These are phyloP conservation scores for Oncorhynchus clarkii DNA, from an alignment of 2,113 vertebrate species.

Conservation along the genomic window DNA sequence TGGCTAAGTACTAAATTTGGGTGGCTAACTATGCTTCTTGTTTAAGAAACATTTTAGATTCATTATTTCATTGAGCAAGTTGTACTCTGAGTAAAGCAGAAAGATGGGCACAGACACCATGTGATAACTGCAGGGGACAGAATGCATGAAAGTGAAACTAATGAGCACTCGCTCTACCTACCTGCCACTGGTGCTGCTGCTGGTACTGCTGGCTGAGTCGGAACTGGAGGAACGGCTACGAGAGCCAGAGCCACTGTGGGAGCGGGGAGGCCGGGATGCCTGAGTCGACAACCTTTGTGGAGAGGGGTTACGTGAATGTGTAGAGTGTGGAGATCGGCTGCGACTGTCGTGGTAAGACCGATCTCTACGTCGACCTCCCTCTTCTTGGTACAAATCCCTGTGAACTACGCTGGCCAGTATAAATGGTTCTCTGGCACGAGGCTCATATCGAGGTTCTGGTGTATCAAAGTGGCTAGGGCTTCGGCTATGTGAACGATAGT, in stretches of 20 bases:
- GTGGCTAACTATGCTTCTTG: no score
- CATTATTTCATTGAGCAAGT: no score
- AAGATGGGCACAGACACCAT: background rate
- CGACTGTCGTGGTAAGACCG: constrained; percentile 92
- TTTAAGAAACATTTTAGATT: no score
- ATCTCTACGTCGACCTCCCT: constrained; percentile 87
- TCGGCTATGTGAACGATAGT: constrained; percentile 94
- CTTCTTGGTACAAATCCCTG: constrained; percentile 96
- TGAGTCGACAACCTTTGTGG: constrained; percentile 90
- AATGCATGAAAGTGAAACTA: background rate
- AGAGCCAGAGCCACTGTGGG: constrained; percentile 90
- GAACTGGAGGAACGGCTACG: constrained; percentile 94
- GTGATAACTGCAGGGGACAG: background rate
- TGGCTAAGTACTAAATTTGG: no score
- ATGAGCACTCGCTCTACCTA: constrained; percentile 62
- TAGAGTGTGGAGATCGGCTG: constrained; percentile 92
- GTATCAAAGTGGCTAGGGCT: constrained; percentile 95
- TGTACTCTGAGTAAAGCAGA: no score
- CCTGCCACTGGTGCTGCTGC: constrained; percentile 97
- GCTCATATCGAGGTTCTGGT: constrained; percentile 92
- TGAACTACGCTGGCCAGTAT: constrained; percentile 95
- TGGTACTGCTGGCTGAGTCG: constrained; percentile 97
- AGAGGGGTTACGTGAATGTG: constrained; percentile 91
- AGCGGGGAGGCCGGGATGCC: constrained; percentile 81
- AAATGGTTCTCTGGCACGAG: constrained; percentile 90